These are phyloP conservation scores for Cyrtonyx montezumae DNA, from an alignment of 2,113 vertebrate species.

Conservation along the genomic window DNA sequence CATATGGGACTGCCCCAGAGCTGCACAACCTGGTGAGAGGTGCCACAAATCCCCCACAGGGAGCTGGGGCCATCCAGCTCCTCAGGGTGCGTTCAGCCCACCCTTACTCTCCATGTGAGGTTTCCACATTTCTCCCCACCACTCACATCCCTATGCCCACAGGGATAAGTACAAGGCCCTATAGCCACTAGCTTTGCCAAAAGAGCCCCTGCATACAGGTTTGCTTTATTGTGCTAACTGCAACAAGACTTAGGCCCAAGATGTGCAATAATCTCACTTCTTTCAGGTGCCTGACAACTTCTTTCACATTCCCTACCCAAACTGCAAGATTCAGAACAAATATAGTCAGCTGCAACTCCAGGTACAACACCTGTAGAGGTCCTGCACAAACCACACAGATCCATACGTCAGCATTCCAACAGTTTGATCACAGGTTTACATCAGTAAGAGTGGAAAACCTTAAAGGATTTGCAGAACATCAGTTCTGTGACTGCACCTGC, in stretches of 20 bases:
- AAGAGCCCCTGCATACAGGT: background rate
- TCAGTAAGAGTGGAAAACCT: background rate
- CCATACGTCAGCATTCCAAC: background rate
- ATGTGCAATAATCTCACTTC: too few species aligned
- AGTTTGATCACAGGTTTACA: background rate
- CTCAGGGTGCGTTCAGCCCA: too few species aligned
- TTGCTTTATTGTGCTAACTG: accelerated
- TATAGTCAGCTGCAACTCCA: background rate
- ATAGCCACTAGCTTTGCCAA: accelerated
- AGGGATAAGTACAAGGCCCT: accelerated
- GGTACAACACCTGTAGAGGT: background rate
- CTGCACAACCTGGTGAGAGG: too few species aligned
- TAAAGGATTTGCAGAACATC: background rate
- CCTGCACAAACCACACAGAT: background rate
- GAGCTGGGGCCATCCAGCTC: too few species aligned
- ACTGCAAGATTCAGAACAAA: background rate
- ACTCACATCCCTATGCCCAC: accelerated
- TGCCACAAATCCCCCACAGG: background rate
- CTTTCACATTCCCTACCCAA: background rate
- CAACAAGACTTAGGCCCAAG: accelerated
- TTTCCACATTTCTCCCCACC: background rate
- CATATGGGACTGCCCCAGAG: background rate
- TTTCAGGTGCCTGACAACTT: background rate
- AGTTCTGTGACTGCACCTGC: background rate
- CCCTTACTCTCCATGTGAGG: too few species aligned